These are phyloP conservation scores for Campoletis raptor DNA, from an alignment of 2,888 invertebrate genomes.

Conservation along the genomic window DNA sequence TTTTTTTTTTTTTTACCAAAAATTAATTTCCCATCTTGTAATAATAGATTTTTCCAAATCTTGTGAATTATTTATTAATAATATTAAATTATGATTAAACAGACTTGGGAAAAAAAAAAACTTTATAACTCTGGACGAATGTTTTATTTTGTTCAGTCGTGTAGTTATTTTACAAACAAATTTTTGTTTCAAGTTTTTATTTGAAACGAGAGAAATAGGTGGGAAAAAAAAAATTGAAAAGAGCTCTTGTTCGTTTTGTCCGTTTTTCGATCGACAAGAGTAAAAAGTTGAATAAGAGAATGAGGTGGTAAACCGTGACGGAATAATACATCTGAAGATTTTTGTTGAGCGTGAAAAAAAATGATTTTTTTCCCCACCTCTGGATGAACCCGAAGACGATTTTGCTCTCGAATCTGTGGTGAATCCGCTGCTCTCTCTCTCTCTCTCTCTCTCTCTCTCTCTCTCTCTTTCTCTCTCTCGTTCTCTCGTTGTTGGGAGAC, in stretches of 20 bases:
- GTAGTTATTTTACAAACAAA: neutral
- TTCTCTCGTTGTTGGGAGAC: conserved; percentile 71
- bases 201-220: neutral
- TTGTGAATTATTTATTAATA: neutral
- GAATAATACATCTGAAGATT: conserved; percentile 17
- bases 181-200: neutral
- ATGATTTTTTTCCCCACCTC: neutral
- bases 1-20: neutral
- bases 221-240: conserved; percentile 2
- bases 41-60: neutral
- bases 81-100: neutral
- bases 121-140: neutral
- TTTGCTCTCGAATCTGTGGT: conserved; percentile 70
- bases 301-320: conserved; percentile 19
- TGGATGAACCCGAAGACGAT: conserved; percentile 60
- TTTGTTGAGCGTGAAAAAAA: conserved; percentile 17
- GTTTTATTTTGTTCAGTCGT: neutral
- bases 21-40: no score
- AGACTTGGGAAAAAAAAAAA: neutral
- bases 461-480: no score
- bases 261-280: conserved; percentile 10
- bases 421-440: conserved; percentile 46
- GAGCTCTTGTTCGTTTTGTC: neutral
- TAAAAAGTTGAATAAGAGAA: conserved; percentile 32
- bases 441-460: no score